These are phyloP conservation scores for Drosophila siamana DNA, from an alignment of 2,888 invertebrate species.

Conservation along the genomic window DNA sequence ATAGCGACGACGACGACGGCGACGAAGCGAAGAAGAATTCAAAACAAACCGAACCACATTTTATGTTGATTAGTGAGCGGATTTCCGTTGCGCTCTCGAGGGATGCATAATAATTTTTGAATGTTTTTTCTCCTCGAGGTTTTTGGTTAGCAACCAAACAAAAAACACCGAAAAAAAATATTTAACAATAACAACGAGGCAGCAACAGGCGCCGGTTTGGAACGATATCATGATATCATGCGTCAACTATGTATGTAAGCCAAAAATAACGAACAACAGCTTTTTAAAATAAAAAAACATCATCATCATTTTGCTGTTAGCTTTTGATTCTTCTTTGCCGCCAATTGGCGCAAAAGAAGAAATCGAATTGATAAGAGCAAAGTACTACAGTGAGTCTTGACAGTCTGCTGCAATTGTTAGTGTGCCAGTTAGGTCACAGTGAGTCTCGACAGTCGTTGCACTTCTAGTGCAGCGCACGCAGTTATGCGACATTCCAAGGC, in stretches of 20 bases:
- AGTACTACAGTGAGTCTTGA: background rate
- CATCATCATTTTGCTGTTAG: background rate
- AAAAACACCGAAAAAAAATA: background rate
- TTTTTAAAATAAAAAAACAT: no score
- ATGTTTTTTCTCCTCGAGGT: background rate
- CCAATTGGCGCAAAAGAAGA: constrained; percentile 4
- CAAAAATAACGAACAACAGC: constrained; percentile 3
- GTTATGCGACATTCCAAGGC: constrained; percentile 21
- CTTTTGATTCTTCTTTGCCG: constrained; percentile 12
- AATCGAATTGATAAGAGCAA: constrained; percentile 19
- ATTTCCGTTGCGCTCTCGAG: constrained; percentile 50
- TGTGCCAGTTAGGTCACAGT: constrained; percentile 4
- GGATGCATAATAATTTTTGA: background rate
- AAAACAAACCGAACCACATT: constrained; percentile 46
- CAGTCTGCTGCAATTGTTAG: no score
- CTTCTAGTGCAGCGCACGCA: background rate
- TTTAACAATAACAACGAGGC: constrained; percentile 12
- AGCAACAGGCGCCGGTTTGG: constrained; percentile 29
- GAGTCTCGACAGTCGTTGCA: constrained; percentile 18
- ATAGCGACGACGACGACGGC: background rate
- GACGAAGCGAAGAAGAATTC: constrained; percentile 12
- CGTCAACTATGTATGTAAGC: constrained; percentile 23
- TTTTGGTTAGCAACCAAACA: constrained; percentile 7
- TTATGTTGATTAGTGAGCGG: constrained; percentile 56
- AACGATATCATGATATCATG: constrained; percentile 57